phyloP scores from a whole-genome alignment of 1,140 invertebrate genomes.

The Drosophila jambulina region DNA sequence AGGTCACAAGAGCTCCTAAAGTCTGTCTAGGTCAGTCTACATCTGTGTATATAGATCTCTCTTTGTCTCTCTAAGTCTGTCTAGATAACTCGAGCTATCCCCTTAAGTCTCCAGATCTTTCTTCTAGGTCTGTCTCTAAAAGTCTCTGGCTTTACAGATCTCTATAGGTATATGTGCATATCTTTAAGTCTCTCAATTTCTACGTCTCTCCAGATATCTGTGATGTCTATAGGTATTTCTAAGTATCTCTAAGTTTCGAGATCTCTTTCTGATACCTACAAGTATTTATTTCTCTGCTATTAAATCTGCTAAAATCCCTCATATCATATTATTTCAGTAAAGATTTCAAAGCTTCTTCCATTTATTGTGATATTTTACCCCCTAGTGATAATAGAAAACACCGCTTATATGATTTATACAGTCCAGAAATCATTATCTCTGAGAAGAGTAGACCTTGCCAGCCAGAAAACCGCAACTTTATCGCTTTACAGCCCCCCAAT shows the following conservation, averaged over 20 bases:
- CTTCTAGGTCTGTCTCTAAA: not conserved
- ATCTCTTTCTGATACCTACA: not conserved
- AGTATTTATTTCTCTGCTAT: not conserved
- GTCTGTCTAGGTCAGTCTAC: not conserved
- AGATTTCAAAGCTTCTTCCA: not conserved
- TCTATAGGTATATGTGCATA: not conserved
- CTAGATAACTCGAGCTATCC: not conserved
- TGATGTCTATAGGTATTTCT: not conserved
- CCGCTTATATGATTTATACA: not conserved
- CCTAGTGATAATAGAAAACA: not conserved
- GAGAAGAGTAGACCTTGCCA: not conserved
- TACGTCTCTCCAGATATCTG: not conserved
- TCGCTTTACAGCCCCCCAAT: conserved; percentile 30
- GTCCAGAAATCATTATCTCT: not conserved
- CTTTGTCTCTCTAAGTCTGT: not conserved
- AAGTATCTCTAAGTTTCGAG: not conserved
- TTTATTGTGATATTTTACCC: not conserved
- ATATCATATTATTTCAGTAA: not conserved
- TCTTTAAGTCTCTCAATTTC: not conserved
- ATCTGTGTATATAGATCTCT: not conserved
- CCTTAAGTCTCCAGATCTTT: too few species aligned
- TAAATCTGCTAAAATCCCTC: not conserved
- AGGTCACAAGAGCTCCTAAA: not conserved
- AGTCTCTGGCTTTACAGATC: not conserved
- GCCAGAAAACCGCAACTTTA: conserved; percentile 1